These are phyloP conservation scores for Oscheius onirici DNA, from an alignment of 2,888 invertebrate species.

Conservation along the genomic window DNA sequence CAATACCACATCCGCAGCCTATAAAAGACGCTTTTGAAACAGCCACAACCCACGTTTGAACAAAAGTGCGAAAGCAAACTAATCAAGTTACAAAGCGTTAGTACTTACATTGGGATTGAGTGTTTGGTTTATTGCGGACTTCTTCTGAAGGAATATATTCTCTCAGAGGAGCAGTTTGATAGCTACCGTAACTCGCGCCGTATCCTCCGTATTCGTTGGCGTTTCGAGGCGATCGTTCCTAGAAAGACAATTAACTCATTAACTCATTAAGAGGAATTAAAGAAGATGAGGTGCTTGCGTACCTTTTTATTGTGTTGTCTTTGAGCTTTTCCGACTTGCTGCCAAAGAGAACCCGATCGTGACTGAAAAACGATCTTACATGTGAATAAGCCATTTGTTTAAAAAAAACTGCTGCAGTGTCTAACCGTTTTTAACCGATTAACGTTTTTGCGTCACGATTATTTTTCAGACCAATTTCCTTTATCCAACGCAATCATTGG, in stretches of 20 bases:
- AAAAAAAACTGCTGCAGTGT: no score
- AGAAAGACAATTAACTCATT: slow-evolving; percentile 6
- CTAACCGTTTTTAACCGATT: no score
- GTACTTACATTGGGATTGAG: slow-evolving; percentile 23
- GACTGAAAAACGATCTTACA: no score
- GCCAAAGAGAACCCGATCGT: slow-evolving; percentile 39
- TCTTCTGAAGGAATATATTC: slow-evolving; percentile 31
- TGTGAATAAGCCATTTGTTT: no score
- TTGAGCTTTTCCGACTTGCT: slow-evolving; percentile 38
- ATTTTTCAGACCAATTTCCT: no score
- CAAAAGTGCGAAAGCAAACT: slow-evolving; percentile 15
- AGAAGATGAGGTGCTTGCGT: neutral
- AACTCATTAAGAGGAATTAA: neutral
- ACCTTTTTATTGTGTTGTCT: slow-evolving; percentile 24
- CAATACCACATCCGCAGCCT: slow-evolving; percentile 63
- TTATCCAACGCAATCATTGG: neutral
- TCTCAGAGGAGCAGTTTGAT: slow-evolving; percentile 31
- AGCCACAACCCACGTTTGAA: neutral
- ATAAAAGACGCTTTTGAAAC: neutral
- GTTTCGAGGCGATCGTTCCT: slow-evolving; percentile 15
- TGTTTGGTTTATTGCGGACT: slow-evolving; percentile 10
- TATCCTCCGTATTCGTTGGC: slow-evolving; percentile 45
- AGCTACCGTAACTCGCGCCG: slow-evolving; percentile 52
- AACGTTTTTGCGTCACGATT: neutral
- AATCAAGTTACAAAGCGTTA: slow-evolving; percentile 2